Evolutionary conservation across 2,888 invertebrate genomes (phyloP), one percentile per base, ranked within the genome.

Genomic region (Sepioteuthis lessoniana): DNA sequence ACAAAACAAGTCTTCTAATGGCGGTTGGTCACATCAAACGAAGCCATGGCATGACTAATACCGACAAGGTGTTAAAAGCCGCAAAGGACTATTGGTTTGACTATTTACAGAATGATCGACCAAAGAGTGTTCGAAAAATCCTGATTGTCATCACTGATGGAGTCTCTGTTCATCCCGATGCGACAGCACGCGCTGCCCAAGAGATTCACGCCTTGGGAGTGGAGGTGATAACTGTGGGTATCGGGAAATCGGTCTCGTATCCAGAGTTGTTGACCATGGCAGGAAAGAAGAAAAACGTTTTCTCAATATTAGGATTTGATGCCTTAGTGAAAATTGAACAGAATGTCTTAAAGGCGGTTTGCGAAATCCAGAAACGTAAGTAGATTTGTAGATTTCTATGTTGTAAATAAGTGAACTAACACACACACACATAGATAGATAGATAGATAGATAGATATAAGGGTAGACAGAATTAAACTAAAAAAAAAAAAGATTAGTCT

Each of bases 141-240:
- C 94, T 95, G 8, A 94, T 95, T 21, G 95, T 95, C 21, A 94
- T 95, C 50, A 95, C 95, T 0, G 95, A 95, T 91, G 95, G 95
- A 1, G 94, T 95, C 60, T 95, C 95, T 5, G 94, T 94, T 31
- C 94, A 94, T 90, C 94, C 94, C 19, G 55, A 76, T n/a, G 90
- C 93, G 0, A 96, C 96, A 2, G 90, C 93, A 38, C 92, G 28
- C 8, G 94, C 95, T 46, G 96, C 96, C 3, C 94, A 93, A 10
- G 60, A 60, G 21, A 94, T 96, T 3, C 95, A 95, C 50, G 25
- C 93, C 31, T 94, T 94, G 1, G 95, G 95, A 0, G 95, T 95
- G 19, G 95, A 95, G 25, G 95, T 96, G 4, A 95, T 95, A 50
- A 94, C 95, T n/a, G 95, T 96, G 47, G 95, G 95, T 90, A 95